Base-by-base conservation (phyloP, 2,888 invertebrate species). In the Cantharis rufa region DNA sequence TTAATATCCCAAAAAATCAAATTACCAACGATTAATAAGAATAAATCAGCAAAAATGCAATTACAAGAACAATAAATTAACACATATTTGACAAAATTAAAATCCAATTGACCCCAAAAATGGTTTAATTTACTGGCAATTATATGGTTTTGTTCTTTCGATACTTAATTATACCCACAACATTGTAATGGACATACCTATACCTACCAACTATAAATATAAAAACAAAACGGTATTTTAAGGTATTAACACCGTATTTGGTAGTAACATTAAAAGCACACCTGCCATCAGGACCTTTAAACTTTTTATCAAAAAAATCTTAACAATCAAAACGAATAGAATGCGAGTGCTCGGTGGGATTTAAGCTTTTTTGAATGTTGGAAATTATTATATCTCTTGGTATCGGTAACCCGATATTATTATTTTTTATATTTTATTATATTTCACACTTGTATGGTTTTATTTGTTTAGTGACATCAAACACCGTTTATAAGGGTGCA, bases 371-470 rank as follows among this genome's bases (percentile, higher is more conserved):
- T 69, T 32, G 3, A 10, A 15, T 69, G 13, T 69, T 69, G 1
- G 2, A 27, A 32, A 32, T 27, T 69, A 16, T 48, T 48, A 48
- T 48, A 48, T 48, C 48, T 48, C n/a, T 48, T 48, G n/a, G 48
- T 48, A 48, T 48, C 48, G n/a, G 27, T 16, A 32, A 32, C 27
- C 32, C 7, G 69, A 28, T 70, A 66, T 70, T 62, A 28, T 62
- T 21, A 48, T 70, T 62, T 70, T 70, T 48, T 61, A 21, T 10
- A 15, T 64, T 27, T 70, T 74, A 62, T 74, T 70, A 15, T 48
- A 71, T 69, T 48, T 63, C 70, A 76, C 76, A 77, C 77, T 77
- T 77, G 70, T 77, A 77, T 70, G 77, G 77, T 70, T 69, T 24
- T 74, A 27, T 70, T 61, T 66, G 68, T 64, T 48, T 62, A 32